Evolutionary conservation across 2,888 invertebrate genomes (phyloP), one percentile per base, ranked within the genome.

Genomic region (Agrochola lychnidis): DNA sequence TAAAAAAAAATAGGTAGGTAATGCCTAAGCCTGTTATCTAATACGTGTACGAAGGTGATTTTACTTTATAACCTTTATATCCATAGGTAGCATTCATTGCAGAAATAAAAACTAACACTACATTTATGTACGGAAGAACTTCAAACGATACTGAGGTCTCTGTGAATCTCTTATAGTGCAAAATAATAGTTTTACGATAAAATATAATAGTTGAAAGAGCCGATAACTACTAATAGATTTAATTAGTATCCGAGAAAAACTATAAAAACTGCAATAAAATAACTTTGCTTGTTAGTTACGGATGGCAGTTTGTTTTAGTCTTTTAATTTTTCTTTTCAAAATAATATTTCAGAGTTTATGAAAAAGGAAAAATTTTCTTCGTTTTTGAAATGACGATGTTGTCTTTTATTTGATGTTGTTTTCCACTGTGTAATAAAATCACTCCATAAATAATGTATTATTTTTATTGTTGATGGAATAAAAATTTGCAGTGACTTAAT

Each of bases 181-280:
- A 80, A 84, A 57, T 72, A 71, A 72, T 76, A 40, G n/a, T 57
- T 62, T 42, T 22, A 75, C 45, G n/a, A 70, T 53, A 45, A 53
- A 71, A 69, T 74, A 45, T 62, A 57, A 51, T 42, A n/a, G 53
- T 40, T 42, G 68, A 9, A 36, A 66, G 57, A 56, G 19, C 56
- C 10, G 9, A 69, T 62, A 36, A 1, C 36, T 36, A 40, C 10
- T 56, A 59, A n/a, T 45, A 64, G 1, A 25, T 25, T 82, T 64
- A 53, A 75, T 68, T 76, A 69, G 9, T 69, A 69, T 76, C 59
- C 9, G 30, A 16, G 59, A 30, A 63, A 69, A 67, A 19, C n/a
- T 48, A 51, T 71, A 74, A 78, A 79, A 76, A 57, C n/a, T 14
- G 12, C 30, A 64, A 66, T 73, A 62, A 69, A 64, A 84, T 71